A percentile compares a stretch with the other conserved stretches of the same genome.
Conservation (phyloP, 1,140 invertebrate species). For the Melipona quadrifasciata region DNA sequence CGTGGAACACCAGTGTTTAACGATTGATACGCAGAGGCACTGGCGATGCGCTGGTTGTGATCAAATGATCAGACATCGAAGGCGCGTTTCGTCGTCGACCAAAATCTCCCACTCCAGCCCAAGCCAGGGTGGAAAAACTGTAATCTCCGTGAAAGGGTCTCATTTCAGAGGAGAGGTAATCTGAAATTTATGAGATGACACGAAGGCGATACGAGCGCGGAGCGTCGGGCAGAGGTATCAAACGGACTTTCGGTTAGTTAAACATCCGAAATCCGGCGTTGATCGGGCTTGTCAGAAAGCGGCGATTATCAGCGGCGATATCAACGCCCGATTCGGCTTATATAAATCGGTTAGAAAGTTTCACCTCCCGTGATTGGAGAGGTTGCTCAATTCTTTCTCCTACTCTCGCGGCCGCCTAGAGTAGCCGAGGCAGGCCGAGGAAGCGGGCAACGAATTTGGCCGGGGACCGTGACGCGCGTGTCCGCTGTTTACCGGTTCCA, state of each 20-base stretch:
- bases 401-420: neutral
- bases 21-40: neutral
- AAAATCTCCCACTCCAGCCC: neutral
- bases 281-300: neutral
- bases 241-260: too few relatives aligned
- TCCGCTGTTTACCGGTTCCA: constrained; percentile 66
- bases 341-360: constrained; percentile 42
- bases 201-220: neutral
- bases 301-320: neutral
- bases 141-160: neutral
- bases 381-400: constrained; percentile 13
- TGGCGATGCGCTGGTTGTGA: neutral
- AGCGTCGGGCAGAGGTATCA: neutral
- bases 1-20: neutral
- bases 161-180: neutral
- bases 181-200: neutral
- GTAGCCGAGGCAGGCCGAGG: neutral
- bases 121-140: neutral
- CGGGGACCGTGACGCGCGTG: constrained; percentile 46
- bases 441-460: constrained; percentile 39
- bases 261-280: neutral
- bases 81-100: neutral
- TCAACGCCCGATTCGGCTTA: neutral
- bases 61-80: neutral
- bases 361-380: neutral